A percentile compares a stretch with the other conserved stretches of the same genome.
Evolutionary conservation across 1,140 invertebrate species (phyloP).

Genomic region (Drosophila tristis): DNA sequence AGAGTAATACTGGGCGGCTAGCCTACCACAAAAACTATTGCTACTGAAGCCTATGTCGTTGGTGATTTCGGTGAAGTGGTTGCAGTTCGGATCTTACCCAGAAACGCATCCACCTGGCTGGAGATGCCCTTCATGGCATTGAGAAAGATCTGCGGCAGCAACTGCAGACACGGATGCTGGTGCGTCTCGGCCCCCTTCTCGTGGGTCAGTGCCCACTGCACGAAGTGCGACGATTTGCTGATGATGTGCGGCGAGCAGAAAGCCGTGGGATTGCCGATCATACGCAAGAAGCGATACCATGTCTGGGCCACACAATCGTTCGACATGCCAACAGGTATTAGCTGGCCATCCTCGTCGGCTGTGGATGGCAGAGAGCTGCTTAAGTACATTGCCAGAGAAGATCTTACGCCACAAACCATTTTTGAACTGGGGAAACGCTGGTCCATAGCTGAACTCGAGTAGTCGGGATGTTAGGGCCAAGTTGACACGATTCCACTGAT

Average conservation of each 20-base stretch:
- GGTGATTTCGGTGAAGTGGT: too few species aligned
- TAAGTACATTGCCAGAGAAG: not conserved
- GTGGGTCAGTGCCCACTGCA: slow-evolving; percentile 90
- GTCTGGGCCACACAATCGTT: slow-evolving; percentile 95
- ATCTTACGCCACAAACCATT: slow-evolving; percentile 87
- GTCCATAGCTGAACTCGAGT: slow-evolving; percentile 95
- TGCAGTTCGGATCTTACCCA: slow-evolving; percentile 88
- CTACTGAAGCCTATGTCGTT: too few species aligned
- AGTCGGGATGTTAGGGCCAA: slow-evolving; percentile 93
- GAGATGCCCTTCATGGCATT: slow-evolving; percentile 97
- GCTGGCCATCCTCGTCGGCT: slow-evolving; percentile 93
- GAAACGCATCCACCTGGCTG: slow-evolving; percentile 96
- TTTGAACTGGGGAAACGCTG: slow-evolving; percentile 93
- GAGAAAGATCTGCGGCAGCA: slow-evolving; percentile 95
- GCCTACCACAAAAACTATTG: slow-evolving; percentile 33
- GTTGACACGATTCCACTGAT: slow-evolving; percentile 98
- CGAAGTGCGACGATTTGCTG: slow-evolving; percentile 93
- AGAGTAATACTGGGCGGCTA: slow-evolving; percentile 40
- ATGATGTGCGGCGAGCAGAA: slow-evolving; percentile 94
- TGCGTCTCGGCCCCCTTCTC: slow-evolving; percentile 92
- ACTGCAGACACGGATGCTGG: slow-evolving; percentile 95
- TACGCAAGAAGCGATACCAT: slow-evolving; percentile 97
- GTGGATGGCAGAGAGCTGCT: slow-evolving; percentile 10
- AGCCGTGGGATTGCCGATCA: slow-evolving; percentile 96
- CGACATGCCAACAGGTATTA: slow-evolving; percentile 93